Percentiles rank a stretch among this genome's conserved stretches.
phyloP scores from a whole-genome alignment of 1,140 invertebrate species.

The Neoseiulus cucumeris region DNA sequence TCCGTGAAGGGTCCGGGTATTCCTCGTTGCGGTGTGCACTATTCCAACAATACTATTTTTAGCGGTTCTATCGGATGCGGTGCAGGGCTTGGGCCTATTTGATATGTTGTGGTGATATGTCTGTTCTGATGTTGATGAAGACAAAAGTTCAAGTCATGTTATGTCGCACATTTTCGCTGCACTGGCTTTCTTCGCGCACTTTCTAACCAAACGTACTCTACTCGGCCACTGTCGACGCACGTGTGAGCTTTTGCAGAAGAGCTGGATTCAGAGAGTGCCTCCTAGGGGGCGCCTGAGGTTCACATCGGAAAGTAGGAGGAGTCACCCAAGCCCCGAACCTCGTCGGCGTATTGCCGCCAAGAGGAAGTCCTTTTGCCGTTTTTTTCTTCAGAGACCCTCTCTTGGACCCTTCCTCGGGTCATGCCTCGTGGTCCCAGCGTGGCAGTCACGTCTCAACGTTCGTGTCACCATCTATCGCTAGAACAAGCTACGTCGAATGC shows the following conservation, averaged over 20 bases:
- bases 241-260: neutral
- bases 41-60: too few relatives aligned
- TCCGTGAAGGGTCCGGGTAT: neutral
- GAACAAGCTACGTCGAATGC: neutral
- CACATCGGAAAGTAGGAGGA: neutral
- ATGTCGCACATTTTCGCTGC: neutral
- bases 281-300: slow-evolving; percentile 6
- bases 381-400: slow-evolving; percentile 4
- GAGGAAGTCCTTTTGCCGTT: slow-evolving; percentile 3
- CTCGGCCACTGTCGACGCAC: neutral
- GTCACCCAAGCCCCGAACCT: neutral
- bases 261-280: neutral
- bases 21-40: neutral
- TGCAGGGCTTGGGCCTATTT: neutral
- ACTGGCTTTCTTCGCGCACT: neutral
- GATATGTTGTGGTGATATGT: neutral
- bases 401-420: slow-evolving; percentile 1
- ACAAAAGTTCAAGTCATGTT: neutral
- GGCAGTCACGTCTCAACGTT: neutral
- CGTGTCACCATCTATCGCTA: neutral
- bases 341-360: slow-evolving; percentile 8
- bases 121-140: neutral
- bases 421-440: neutral
- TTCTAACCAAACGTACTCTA: neutral
- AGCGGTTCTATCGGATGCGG: neutral